Conservation (phyloP, 1,140 invertebrate species). For the Trichonephila inaurata region DNA sequence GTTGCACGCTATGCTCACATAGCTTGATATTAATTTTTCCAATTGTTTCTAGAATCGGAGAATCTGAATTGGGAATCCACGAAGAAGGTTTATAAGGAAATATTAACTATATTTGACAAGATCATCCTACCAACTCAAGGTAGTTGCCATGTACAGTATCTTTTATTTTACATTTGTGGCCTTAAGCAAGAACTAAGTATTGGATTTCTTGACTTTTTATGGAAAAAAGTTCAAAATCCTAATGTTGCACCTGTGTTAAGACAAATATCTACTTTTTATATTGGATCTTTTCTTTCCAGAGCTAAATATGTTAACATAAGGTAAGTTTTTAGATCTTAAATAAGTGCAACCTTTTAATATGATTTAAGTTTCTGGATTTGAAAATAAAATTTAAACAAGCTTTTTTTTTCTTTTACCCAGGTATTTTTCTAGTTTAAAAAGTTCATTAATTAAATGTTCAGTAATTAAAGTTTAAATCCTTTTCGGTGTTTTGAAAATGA, state of each 20-base stretch:
- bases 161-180: slow-evolving; percentile 89
- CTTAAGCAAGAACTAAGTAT: slow-evolving; percentile 85
- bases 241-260: slow-evolving; percentile 85
- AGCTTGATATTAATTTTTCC: background rate
- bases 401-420: too few relatives aligned
- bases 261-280: slow-evolving; percentile 87
- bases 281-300: slow-evolving; percentile 88
- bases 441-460: too few relatives aligned
- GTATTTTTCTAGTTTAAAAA: too few relatives aligned
- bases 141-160: slow-evolving; percentile 89
- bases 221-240: slow-evolving; percentile 87
- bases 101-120: slow-evolving; percentile 86
- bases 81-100: slow-evolving; percentile 82
- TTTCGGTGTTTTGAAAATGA: too few relatives aligned
- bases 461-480: too few relatives aligned
- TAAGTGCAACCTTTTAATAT: too few relatives aligned
- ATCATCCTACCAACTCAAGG: slow-evolving; percentile 88
- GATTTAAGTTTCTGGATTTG: too few relatives aligned
- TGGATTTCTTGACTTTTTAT: slow-evolving; percentile 87
- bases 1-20: too few relatives aligned
- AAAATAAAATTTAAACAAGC: too few relatives aligned
- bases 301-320: slow-evolving; percentile 85
- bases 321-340: slow-evolving; percentile 82
- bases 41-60: slow-evolving; percentile 21
- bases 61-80: slow-evolving; percentile 80